phyloP scores from a whole-genome alignment of 2,888 invertebrate species.

The Mythimna ferrago region DNA sequence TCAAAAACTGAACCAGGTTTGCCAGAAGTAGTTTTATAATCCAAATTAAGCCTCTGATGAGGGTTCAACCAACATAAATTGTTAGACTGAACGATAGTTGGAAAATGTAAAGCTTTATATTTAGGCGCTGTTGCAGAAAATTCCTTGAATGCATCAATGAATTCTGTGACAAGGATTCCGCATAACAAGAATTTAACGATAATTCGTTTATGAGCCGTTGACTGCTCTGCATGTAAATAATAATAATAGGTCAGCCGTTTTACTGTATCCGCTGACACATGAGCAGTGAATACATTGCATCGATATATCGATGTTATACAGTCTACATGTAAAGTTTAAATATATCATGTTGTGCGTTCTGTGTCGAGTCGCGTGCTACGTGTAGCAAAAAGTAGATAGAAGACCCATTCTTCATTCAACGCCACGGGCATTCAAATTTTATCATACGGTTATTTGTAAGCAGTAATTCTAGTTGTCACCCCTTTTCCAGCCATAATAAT shows the following conservation, averaged over 20 bases:
- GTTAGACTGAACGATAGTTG: neutral
- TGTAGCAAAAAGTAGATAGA: neutral
- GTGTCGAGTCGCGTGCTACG: constrained; percentile 21
- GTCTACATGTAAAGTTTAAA: neutral
- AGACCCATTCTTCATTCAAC: neutral
- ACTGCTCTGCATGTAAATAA: constrained; percentile 3
- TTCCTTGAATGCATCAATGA: neutral
- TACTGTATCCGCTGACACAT: constrained; percentile 20
- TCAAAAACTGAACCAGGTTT: neutral
- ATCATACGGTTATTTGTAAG: neutral
- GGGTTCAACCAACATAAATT: neutral
- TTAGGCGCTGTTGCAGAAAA: neutral
- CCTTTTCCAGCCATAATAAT: neutral
- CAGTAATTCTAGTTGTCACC: neutral
- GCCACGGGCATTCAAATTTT: neutral
- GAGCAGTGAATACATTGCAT: neutral
- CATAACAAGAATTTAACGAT: constrained; percentile 10
- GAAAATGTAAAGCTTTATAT: neutral
- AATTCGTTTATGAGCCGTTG: constrained; percentile 16
- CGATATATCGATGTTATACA: neutral
- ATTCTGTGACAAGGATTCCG: neutral
- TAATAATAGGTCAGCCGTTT: constrained; percentile 27
- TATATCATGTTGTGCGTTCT: neutral
- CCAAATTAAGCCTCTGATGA: neutral
- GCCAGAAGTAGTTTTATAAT: neutral